A percentile compares a stretch with the other conserved stretches of the same genome.
Evolutionary conservation across 2,888 invertebrate species (phyloP).

Genomic region (Drosophila kokeensis): DNA sequence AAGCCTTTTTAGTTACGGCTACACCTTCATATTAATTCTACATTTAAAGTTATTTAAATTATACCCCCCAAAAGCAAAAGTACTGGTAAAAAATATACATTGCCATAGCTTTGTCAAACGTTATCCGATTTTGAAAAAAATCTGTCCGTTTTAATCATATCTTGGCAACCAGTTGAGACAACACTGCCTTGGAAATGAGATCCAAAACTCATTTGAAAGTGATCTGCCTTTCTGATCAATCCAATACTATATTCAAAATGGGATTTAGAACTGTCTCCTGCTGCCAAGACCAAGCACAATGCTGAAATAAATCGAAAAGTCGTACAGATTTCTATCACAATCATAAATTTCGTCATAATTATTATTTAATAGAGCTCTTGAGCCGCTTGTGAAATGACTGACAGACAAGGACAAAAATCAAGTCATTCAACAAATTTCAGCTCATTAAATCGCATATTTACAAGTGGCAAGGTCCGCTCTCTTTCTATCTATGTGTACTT

Average conservation of each 20-base stretch:
- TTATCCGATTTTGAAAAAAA: neutral
- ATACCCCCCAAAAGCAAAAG: too few relatives aligned
- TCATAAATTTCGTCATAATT: slow-evolving; percentile 9
- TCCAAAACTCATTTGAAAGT: too few relatives aligned
- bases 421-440: slow-evolving; percentile 49
- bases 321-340: neutral
- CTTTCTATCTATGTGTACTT: slow-evolving; percentile 7
- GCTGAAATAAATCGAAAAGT: neutral
- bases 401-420: slow-evolving; percentile 42
- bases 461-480: slow-evolving; percentile 28
- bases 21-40: too few relatives aligned
- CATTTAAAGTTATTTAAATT: too few relatives aligned
- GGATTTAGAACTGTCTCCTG: neutral
- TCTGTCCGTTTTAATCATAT: neutral
- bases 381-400: slow-evolving; percentile 14
- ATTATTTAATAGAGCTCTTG: slow-evolving; percentile 31
- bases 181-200: too few relatives aligned
- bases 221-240: neutral
- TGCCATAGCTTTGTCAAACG: neutral
- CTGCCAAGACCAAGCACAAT: neutral
- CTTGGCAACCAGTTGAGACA: neutral
- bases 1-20: too few relatives aligned
- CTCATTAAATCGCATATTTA: slow-evolving; percentile 58
- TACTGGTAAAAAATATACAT: too few relatives aligned
- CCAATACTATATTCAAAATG: neutral